phyloP scores from a whole-genome alignment of 2,797 vertebrate species.

The Enteromius treurensis region DNA sequence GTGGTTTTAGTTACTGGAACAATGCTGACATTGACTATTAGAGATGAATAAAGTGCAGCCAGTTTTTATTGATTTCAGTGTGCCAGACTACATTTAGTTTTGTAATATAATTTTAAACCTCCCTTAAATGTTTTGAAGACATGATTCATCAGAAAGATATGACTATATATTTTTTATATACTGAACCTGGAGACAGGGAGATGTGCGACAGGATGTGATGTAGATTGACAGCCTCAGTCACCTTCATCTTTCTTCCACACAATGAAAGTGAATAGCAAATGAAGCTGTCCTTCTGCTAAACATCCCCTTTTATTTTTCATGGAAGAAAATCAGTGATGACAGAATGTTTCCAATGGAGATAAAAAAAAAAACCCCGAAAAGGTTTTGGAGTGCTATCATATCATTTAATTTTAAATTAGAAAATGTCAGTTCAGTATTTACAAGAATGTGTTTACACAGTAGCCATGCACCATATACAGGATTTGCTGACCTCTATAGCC shows the following conservation, averaged over 20 bases:
- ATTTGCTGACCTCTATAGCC: constrained; percentile 66
- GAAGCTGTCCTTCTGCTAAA: neutral
- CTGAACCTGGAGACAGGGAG: neutral
- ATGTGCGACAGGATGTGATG: neutral
- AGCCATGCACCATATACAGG: constrained; percentile 62
- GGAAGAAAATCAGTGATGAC: neutral
- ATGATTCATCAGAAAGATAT: neutral
- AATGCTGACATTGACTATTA: neutral
- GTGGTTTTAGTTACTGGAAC: neutral
- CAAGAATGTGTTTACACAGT: constrained; percentile 70
- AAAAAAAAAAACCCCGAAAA: neutral
- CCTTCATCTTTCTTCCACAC: neutral
- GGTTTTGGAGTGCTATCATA: constrained; percentile 21
- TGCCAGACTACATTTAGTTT: neutral
- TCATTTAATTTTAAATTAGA: constrained; percentile 74
- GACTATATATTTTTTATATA: neutral
- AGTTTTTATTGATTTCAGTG: neutral
- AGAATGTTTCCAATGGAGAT: neutral
- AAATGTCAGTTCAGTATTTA: constrained; percentile 72
- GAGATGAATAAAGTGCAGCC: neutral
- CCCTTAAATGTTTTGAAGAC: neutral
- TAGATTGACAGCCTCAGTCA: neutral
- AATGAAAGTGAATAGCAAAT: neutral
- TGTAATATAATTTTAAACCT: neutral
- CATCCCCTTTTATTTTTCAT: neutral